phyloP scores from a whole-genome alignment of 2,888 invertebrate species.

The Coenonympha glycerion region DNA sequence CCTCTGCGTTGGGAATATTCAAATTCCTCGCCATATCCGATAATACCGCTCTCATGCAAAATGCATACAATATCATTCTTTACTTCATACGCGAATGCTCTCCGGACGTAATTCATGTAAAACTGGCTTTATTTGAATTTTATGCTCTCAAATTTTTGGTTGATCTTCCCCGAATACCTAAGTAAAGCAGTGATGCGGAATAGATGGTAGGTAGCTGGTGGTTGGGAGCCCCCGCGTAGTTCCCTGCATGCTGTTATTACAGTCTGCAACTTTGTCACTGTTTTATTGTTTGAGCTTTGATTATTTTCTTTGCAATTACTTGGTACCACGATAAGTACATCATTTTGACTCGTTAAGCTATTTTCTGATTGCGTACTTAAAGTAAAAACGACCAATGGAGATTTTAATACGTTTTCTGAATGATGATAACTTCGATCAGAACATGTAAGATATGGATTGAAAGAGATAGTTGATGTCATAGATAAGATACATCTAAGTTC shows the following conservation, averaged over 20 bases:
- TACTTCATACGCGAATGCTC: slow-evolving; percentile 65
- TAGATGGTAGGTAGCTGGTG: slow-evolving; percentile 1
- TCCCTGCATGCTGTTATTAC: slow-evolving; percentile 22
- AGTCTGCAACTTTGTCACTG: slow-evolving; percentile 10
- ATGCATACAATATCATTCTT: slow-evolving; percentile 75
- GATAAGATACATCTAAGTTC: too few relatives aligned
- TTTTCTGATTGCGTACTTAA: too few relatives aligned
- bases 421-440: too few relatives aligned
- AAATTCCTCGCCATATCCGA: slow-evolving; percentile 69
- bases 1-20: slow-evolving; percentile 54
- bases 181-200: slow-evolving; percentile 13
- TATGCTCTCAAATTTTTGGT: slow-evolving; percentile 58
- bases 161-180: slow-evolving; percentile 35
- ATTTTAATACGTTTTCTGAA: too few relatives aligned
- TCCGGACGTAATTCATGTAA: slow-evolving; percentile 66
- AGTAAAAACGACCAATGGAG: too few relatives aligned
- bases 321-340: too few relatives aligned
- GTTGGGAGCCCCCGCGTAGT: slow-evolving; percentile 18
- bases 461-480: too few relatives aligned
- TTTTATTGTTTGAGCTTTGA: neutral
- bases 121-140: slow-evolving; percentile 70
- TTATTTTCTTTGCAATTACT: too few relatives aligned
- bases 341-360: too few relatives aligned
- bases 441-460: too few relatives aligned
- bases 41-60: slow-evolving; percentile 71